Evolutionary conservation across 2,113 vertebrate genomes (phyloP).

Genomic region (Gorsachius goisagi): DNA sequence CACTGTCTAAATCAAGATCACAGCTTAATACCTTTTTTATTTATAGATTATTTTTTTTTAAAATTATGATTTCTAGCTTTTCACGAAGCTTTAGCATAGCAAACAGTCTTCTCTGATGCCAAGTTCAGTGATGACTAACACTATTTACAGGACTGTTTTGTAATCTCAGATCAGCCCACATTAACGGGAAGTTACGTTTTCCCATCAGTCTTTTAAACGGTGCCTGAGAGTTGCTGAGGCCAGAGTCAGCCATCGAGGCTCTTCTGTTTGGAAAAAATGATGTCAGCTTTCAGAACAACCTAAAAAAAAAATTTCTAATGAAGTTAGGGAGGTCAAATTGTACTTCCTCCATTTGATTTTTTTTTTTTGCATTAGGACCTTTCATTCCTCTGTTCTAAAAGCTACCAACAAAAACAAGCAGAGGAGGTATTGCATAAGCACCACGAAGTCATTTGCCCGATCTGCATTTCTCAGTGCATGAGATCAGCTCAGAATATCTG

Average conservation of each 20-base stretch:
- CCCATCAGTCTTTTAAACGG: conserved; percentile 4
- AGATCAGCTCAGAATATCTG: conserved; percentile 48
- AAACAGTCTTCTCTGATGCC: conserved; percentile 13
- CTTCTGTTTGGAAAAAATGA: background rate
- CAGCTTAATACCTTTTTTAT: background rate
- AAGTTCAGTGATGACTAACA: conserved; percentile 54
- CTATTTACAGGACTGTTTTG: conserved; percentile 65
- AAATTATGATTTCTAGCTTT: background rate
- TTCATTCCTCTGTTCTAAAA: conserved; percentile 26
- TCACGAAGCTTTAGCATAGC: background rate
- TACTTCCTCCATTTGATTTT: background rate
- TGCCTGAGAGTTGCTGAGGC: conserved; percentile 33
- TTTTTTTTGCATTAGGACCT: background rate
- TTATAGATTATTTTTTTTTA: background rate
- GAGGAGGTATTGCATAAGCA: conserved; percentile 43
- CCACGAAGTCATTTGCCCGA: background rate
- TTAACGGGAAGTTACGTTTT: conserved; percentile 62
- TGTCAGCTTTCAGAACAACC: background rate
- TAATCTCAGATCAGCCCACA: conserved; percentile 59
- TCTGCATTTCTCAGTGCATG: conserved; percentile 33
- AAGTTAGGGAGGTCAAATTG: background rate
- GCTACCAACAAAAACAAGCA: background rate
- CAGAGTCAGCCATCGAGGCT: background rate
- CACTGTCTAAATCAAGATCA: background rate
- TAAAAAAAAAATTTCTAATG: background rate